Evolutionary conservation across 2,113 vertebrate genomes (phyloP).

Genomic region (Lagopus leucura): DNA sequence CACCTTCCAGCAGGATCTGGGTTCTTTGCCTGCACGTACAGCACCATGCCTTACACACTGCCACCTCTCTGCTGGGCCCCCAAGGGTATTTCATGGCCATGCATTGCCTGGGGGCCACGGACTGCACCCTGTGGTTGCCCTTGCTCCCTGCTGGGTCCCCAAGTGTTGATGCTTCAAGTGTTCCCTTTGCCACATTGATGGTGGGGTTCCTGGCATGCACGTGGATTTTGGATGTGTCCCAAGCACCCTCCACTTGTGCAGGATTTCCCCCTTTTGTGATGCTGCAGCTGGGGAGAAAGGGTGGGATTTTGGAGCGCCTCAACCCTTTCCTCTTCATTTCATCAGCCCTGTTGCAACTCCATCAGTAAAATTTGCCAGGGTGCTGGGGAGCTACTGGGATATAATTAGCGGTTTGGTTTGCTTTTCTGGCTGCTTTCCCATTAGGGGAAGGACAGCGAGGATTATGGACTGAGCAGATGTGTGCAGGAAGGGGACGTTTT

Average conservation of each 20-base stretch:
- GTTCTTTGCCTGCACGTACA: not conserved
- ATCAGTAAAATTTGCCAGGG: not conserved
- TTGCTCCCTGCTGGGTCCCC: not conserved
- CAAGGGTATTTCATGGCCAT: not conserved
- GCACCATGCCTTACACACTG: not conserved
- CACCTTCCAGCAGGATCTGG: conserved; percentile 10
- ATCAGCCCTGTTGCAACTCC: not conserved
- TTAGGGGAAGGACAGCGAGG: not conserved
- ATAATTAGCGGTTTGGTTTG: conserved; percentile 54
- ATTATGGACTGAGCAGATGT: conserved; percentile 57
- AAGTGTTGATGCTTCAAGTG: rapidly evolving
- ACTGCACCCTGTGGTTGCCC: not conserved
- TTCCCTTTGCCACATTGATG: not conserved
- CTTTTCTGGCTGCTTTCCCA: conserved; percentile 48
- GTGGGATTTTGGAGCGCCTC: not conserved
- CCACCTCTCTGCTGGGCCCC: not conserved
- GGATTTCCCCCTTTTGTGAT: not conserved
- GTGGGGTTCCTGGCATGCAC: not conserved
- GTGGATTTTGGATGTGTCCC: not conserved
- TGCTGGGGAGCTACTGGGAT: conserved; percentile 12
- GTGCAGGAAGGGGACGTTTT: conserved; percentile 15
- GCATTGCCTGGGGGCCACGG: not conserved
- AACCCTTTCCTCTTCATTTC: not conserved
- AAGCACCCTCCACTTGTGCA: not conserved
- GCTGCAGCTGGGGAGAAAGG: not conserved